phyloP scores from a whole-genome alignment of 2,797 vertebrate species.

The Aldrovandia affinis region DNA sequence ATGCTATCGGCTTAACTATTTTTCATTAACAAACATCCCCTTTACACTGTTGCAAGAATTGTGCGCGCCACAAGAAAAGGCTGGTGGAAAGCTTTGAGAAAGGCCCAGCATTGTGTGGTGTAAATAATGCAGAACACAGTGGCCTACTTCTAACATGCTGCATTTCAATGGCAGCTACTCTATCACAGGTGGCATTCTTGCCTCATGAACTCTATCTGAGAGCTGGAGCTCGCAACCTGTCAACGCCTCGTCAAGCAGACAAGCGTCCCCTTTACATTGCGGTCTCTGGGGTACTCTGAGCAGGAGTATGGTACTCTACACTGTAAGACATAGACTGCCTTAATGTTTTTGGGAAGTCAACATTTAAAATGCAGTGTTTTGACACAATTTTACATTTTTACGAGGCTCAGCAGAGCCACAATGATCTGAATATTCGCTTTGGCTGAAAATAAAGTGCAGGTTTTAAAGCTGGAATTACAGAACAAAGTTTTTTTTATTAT shows the following conservation, averaged over 20 bases:
- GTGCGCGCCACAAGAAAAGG: too few relatives aligned
- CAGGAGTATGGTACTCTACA: background rate
- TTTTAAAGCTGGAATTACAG: conserved; percentile 20
- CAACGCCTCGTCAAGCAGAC: background rate
- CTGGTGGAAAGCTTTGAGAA: background rate
- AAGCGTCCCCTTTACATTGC: background rate
- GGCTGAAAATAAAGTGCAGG: conserved; percentile 25
- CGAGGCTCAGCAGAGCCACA: background rate
- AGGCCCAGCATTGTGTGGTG: background rate
- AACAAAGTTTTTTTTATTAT: background rate
- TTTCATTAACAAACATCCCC: background rate
- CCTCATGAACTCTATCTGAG: background rate
- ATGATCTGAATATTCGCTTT: conserved; percentile 17
- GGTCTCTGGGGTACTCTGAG: background rate
- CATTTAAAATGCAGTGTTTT: background rate
- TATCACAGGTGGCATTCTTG: background rate
- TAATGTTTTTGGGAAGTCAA: background rate
- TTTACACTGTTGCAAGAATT: background rate
- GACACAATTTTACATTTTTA: background rate
- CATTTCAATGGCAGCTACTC: background rate
- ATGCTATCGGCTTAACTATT: background rate
- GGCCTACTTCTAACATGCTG: background rate
- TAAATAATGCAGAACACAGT: background rate
- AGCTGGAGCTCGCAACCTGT: background rate
- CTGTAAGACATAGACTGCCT: background rate